Conservation (phyloP, 2,113 vertebrate genomes). For the Colius striatus region DNA sequence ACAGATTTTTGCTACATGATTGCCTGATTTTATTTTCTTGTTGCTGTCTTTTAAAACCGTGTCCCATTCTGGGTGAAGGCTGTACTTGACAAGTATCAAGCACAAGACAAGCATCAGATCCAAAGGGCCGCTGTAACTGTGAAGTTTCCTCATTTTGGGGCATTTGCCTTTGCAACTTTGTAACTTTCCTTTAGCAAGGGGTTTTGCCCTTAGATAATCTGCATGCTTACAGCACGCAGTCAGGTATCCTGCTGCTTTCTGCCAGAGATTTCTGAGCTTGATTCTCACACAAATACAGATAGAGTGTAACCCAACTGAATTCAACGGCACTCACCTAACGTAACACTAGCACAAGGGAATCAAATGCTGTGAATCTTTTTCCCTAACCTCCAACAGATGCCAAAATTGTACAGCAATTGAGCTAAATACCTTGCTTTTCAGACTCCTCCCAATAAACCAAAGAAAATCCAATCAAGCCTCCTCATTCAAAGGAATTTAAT, state of each 20-base stretch:
- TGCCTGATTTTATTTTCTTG: not conserved
- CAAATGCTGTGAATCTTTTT: conserved; percentile 6
- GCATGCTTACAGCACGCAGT: not conserved
- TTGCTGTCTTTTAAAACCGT: not conserved
- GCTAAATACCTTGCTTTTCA: conserved; percentile 46
- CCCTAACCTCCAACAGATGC: conserved; percentile 25
- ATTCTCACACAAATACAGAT: conserved; percentile 3
- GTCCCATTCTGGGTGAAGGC: not conserved
- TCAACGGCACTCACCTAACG: not conserved
- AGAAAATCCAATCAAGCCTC: conserved; percentile 48
- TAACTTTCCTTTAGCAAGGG: not conserved
- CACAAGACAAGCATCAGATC: not conserved
- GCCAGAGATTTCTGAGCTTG: not conserved
- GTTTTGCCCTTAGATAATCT: not conserved
- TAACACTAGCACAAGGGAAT: not conserved
- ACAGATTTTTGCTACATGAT: not conserved
- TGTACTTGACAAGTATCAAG: not conserved
- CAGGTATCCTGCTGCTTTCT: conserved; percentile 28
- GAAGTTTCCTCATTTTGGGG: not conserved
- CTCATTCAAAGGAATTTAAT: conserved; percentile 51
- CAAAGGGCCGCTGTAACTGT: not conserved
- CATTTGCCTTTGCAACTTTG: not conserved
- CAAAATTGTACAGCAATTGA: conserved; percentile 33
- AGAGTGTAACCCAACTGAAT: not conserved
- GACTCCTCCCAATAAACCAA: conserved; percentile 45